These are phyloP conservation scores for Macaria liturata DNA, from an alignment of 2,888 invertebrate genomes.

Conservation along the genomic window DNA sequence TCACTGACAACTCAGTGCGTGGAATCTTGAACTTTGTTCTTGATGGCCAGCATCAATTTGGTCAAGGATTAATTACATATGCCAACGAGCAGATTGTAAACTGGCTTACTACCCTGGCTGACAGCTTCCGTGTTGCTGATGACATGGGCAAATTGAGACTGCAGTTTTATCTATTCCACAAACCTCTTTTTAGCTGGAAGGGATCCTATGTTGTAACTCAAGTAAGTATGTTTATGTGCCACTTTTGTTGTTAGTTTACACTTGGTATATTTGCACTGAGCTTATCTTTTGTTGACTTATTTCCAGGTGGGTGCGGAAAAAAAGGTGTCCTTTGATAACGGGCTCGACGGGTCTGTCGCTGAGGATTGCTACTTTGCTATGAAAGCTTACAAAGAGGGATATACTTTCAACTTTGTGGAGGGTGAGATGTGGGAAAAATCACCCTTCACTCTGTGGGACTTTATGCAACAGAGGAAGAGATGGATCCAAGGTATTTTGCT, in stretches of 20 bases:
- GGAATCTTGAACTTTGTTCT: conserved; percentile 97
- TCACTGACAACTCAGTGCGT: conserved; percentile 95
- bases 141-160: conserved; percentile 98
- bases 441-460: conserved; percentile 97
- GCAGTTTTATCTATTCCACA: conserved; percentile 96
- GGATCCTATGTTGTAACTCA: conserved; percentile 98
- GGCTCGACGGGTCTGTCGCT: conserved; percentile 97
- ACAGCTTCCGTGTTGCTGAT: conserved; percentile 97
- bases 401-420: conserved; percentile 96
- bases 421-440: conserved; percentile 99
- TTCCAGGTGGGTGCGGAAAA: conserved; percentile 94
- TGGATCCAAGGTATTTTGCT: conserved; percentile 97
- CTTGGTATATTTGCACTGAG: conserved; percentile 2
- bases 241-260: neutral
- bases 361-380: conserved; percentile 99
- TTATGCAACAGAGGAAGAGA: conserved; percentile 97
- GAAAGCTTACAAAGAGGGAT: conserved; percentile 95
- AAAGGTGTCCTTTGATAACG: conserved; percentile 97
- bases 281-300: conserved; percentile 17
- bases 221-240: conserved; percentile 74
- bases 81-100: conserved; percentile 98
- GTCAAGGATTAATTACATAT: conserved; percentile 97
- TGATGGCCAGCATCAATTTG: conserved; percentile 97
- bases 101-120: conserved; percentile 98
- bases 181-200: conserved; percentile 98